Percentiles rank a stretch among this genome's conserved stretches.
Evolutionary conservation across 2,797 vertebrate species (phyloP).

Genomic region (Sebastes itinus): DNA sequence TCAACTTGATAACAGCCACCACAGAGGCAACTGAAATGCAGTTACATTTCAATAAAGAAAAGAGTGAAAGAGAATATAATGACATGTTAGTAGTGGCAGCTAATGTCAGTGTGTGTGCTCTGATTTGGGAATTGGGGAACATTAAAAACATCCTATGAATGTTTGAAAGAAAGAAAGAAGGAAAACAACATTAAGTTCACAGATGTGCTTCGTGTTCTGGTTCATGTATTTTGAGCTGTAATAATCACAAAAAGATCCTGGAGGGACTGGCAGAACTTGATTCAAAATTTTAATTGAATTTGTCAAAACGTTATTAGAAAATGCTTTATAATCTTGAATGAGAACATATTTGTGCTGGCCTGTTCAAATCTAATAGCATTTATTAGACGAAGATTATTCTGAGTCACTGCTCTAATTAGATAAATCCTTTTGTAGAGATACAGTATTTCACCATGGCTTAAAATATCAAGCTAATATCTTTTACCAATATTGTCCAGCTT

Average conservation of each 20-base stretch:
- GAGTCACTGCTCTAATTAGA: slow-evolving; percentile 41
- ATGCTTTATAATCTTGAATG: slow-evolving; percentile 23
- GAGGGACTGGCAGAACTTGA: neutral
- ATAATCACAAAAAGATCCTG: slow-evolving; percentile 4
- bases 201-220: neutral
- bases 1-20: neutral
- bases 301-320: slow-evolving; percentile 37
- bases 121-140: neutral
- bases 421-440: slow-evolving; percentile 12
- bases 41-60: slow-evolving; percentile 9
- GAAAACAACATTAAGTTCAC: slow-evolving; percentile 16
- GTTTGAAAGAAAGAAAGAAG: neutral
- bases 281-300: slow-evolving; percentile 26
- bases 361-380: slow-evolving; percentile 28
- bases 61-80: slow-evolving; percentile 19
- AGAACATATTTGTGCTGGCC: slow-evolving; percentile 7
- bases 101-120: neutral
- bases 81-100: slow-evolving; percentile 3
- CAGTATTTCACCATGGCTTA: slow-evolving; percentile 28
- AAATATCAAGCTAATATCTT: slow-evolving; percentile 33
- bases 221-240: neutral
- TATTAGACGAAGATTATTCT: slow-evolving; percentile 41
- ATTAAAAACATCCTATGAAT: neutral
- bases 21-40: slow-evolving; percentile 1
- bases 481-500: slow-evolving; percentile 34